Conservation (phyloP, 2,888 invertebrate genomes). For the Callosobruchus maculatus region DNA sequence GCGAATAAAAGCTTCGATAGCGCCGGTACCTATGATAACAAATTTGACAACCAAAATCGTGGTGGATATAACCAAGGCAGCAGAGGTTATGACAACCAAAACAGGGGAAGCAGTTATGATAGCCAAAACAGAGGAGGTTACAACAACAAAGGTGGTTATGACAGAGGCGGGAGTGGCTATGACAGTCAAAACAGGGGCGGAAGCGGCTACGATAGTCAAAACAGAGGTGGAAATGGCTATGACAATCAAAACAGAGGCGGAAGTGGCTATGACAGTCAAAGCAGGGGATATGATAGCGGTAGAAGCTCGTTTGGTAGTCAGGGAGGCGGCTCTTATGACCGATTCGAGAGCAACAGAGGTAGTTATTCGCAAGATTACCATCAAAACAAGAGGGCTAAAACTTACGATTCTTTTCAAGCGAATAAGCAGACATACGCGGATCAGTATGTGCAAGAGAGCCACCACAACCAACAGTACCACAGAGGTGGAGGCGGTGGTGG, state of each 20-base stretch:
- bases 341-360: slow-evolving; percentile 18
- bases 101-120: neutral
- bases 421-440: slow-evolving; percentile 46
- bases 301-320: neutral
- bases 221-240: neutral
- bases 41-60: slow-evolving; percentile 11
- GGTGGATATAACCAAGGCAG: slow-evolving; percentile 5
- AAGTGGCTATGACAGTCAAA: slow-evolving; percentile 21
- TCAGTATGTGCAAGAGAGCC: slow-evolving; percentile 47
- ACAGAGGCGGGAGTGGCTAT: slow-evolving; percentile 19
- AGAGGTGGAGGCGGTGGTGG: slow-evolving; percentile 29
- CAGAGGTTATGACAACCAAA: slow-evolving; percentile 21
- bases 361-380: slow-evolving; percentile 46
- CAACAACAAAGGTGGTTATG: neutral
- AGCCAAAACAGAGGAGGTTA: slow-evolving; percentile 3
- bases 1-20: slow-evolving; percentile 26
- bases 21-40: slow-evolving; percentile 28
- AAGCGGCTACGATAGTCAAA: neutral
- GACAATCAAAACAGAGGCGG: slow-evolving; percentile 12
- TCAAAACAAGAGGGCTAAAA: slow-evolving; percentile 44
- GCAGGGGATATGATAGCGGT: slow-evolving; percentile 26
- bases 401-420: slow-evolving; percentile 46
- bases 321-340: slow-evolving; percentile 15
- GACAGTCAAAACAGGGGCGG: slow-evolving; percentile 13
- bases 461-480: slow-evolving; percentile 45